Base-by-base conservation (phyloP, 1,140 invertebrate genomes). In the Halesus radiatus region DNA sequence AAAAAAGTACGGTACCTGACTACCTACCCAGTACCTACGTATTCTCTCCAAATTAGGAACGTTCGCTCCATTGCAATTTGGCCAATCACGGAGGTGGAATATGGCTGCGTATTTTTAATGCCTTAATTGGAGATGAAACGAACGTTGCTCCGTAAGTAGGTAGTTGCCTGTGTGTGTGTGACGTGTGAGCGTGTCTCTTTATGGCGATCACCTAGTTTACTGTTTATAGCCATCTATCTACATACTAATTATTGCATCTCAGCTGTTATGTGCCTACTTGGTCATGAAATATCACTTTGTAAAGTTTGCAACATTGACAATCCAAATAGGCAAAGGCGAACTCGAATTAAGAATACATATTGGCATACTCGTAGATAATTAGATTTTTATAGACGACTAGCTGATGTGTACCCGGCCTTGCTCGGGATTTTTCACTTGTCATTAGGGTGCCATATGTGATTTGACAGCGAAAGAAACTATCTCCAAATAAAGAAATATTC, bases 121-220 rank as follows among this genome's bases (percentile, higher is more conserved):
- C 68, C 68, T 72, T 72, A 72, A 72, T 72, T 72, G 68, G 68
- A 72, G 68, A 72, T 72, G 68, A 52, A 72, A 72, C 68, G 68
- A 72, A 72, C 68, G 68, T 53, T 23, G 64, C 64, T 68, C 64
- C 16, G 64, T 23, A 60, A 22, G 20, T 60, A 13, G 37, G 37
- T 45, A 45, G 8, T 45, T 13, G 37, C 37, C 37, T 66, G 62
- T 66, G 23, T 23, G 29, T 66, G 62, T 52, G 68, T 72, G 68
- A 13, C 13, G 29, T 66, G 62, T 52, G 68, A 53, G 68, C 45
- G 68, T 72, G 68, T 15, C 68, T 72, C 45, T 72, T 72, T 72
- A 72, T 72, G 68, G 68, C 68, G 50, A 52, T 72, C 68, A 72
- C 68, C 68, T 72, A 72, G 68, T 53, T 72, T n/a, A 45, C 37